Evolutionary conservation across 2,888 invertebrate species (phyloP), one percentile per base, ranked within the genome.

Genomic region (Athrips mouffetella): DNA sequence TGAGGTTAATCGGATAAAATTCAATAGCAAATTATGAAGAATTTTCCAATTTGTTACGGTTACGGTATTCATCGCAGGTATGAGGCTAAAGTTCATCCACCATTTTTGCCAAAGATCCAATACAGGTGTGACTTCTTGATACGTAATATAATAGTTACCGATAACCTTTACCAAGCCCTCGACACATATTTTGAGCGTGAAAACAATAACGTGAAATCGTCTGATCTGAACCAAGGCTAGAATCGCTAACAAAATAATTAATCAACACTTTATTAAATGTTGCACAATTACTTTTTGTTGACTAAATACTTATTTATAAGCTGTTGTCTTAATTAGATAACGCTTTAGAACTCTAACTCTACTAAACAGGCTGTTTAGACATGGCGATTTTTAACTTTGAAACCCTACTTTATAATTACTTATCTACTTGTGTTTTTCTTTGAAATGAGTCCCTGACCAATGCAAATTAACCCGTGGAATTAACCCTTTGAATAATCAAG

Each of bases 161-260:
- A 42, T 52, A 52, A 45, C 46, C 41, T 42, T 86, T 80, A 79
- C 63, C 48, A 53, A 86, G 87, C 87, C 87, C 87, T 87, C 87
- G 87, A 88, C 87, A 88, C 70, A 87, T 86, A 86, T 87, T 87
- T 83, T 73, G 58, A 70, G 64, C 70, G 67, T 76, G 78, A 82
- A 81, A 85, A 85, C 83, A 86, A 84, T 79, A 70, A 80, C 84
- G 87, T 84, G 87, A 86, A 87, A 88, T 85, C 85, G 80, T 65
- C 71, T 62, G 64, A 80, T 75, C 70, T 65, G 67, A 76, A 72
- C 72, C 84, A 81, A 86, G 86, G 87, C 56, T 73, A 69, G 57
- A 62, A 71, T 69, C 65, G 59, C 71, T 73, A 65, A 77, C 76
- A 75, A 75, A 77, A 76, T n/a, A n/a, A n/a, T 79, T 79, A 76